Base-by-base conservation (phyloP, 2,797 vertebrate genomes). In the Erethizon dorsatum region DNA sequence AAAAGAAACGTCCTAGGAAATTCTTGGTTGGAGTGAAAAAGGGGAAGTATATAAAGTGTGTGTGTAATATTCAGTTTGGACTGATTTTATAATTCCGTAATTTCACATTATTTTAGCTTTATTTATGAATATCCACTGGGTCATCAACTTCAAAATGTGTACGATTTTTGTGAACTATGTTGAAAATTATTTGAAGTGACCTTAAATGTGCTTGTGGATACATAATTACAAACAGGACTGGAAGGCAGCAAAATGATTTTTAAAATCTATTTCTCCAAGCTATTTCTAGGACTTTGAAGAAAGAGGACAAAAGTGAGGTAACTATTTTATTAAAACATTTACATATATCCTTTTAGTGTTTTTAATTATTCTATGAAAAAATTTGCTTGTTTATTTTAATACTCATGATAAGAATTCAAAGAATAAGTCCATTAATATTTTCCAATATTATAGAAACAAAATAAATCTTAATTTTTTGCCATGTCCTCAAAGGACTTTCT, bases 121-220 rank as follows among this genome's bases (percentile, higher is more conserved):
- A 33, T 80, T 61, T 57, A 50, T 94, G 54, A 94, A 20, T 85
- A 83, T 9, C 45, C 18, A 52, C 33, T 14, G 41, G 69, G 45
- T 15, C 92, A 67, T 63, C n/a, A 56, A 47, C 63, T 73, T 96
- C 2, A 69, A 95, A 93, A 92, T 83, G 56, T 61, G 22, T 59
- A 89, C 4, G 14, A 77, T 45, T 80, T 83, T 83, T 83, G 56
- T 86, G 59, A 96, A 69, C 41, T 88, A 31, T 63, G 12, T 8
- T 56, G 41, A 83, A 94, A 86, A 83, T 71, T 45, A 63, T 85
- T 90, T 91, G n/a, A 92, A 92, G 33, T 69, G 37, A 91, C n/a
- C 24, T 56, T 65, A 69, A 69, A 59, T 92, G 73, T 88, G 26
- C 87, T 90, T 95, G 94, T 26, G 59, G 45, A n/a, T 73, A 7